These are phyloP conservation scores for Perithous albicinctus DNA, from an alignment of 2,888 invertebrate species.

Conservation along the genomic window DNA sequence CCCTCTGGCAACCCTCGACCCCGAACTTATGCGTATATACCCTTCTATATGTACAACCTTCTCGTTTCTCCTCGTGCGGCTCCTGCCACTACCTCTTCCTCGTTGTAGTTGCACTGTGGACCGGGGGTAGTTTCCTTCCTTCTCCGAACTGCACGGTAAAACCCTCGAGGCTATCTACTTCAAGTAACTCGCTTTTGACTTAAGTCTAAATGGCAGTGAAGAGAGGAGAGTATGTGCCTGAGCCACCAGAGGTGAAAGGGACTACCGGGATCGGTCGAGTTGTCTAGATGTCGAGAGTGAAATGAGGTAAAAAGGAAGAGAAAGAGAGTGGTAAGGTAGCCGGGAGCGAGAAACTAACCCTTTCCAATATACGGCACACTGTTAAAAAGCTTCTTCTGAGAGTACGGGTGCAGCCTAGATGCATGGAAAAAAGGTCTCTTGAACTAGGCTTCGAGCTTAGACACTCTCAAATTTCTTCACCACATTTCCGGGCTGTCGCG, in stretches of 20 bases:
- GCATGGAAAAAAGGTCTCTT: constrained; percentile 10
- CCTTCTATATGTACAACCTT: not conserved
- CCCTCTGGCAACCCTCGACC: constrained; percentile 63
- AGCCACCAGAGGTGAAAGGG: constrained; percentile 25
- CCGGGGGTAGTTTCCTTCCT: constrained; percentile 47
- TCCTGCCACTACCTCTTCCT: not conserved
- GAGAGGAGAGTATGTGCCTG: constrained; percentile 15
- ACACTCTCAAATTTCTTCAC: not conserved
- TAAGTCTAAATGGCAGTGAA: constrained; percentile 61
- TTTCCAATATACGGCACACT: constrained; percentile 6
- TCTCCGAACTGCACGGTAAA: constrained; percentile 34
- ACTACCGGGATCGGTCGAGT: constrained; percentile 1
- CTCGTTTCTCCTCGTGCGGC: not conserved
- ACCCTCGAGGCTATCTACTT: constrained; percentile 48
- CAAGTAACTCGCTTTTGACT: constrained; percentile 66
- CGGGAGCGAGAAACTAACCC: constrained; percentile 24
- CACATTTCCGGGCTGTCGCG: too few relatives aligned
- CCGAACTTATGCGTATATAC: constrained; percentile 49
- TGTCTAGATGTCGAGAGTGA: constrained; percentile 38
- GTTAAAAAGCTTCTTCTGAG: constrained; percentile 41
- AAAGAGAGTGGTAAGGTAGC: constrained; percentile 16
- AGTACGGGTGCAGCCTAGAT: constrained; percentile 14
- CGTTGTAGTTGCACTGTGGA: constrained; percentile 8
- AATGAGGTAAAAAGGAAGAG: constrained; percentile 20
- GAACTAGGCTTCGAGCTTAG: constrained; percentile 4